Evolutionary conservation across 2,888 invertebrate genomes (phyloP).

Genomic region (Zonitis immaculata): DNA sequence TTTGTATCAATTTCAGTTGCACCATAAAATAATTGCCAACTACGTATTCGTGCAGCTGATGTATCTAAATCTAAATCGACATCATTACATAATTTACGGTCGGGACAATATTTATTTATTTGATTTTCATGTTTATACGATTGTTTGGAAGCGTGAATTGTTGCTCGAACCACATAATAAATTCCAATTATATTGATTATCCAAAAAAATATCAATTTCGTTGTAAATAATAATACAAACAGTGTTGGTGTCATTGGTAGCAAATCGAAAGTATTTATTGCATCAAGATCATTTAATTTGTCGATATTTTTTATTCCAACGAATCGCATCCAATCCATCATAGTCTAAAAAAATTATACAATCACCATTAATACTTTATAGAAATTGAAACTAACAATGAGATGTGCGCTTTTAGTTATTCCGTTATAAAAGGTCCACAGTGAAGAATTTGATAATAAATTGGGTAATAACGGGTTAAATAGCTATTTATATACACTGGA

Average conservation of each 20-base stretch:
- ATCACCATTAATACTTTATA: no score
- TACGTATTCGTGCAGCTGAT: conserved; percentile 30
- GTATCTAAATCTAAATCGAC: conserved; percentile 17
- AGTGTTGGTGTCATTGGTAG: conserved; percentile 27
- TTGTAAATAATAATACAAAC: conserved; percentile 25
- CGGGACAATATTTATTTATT: neutral
- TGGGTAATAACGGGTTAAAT: no score
- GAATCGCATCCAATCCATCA: conserved; percentile 33
- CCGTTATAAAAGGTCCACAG: no score
- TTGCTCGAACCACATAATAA: conserved; percentile 26
- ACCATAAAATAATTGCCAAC: conserved; percentile 37
- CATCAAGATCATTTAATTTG: conserved; percentile 27
- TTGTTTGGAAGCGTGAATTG: conserved; percentile 20
- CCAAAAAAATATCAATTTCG: conserved; percentile 33
- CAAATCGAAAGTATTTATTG: conserved; percentile 14
- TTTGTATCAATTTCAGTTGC: conserved; percentile 19
- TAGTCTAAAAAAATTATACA: conserved; percentile 24
- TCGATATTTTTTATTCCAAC: conserved; percentile 30
- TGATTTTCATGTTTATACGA: conserved; percentile 9
- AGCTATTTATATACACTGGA: no score
- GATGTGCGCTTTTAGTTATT: no score
- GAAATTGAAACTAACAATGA: no score
- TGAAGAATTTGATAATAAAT: no score
- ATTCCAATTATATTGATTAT: conserved; percentile 32
- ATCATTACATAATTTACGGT: neutral